Conservation (phyloP, 37 sponge, comb jelly and placozoan species). For the Tethya wilhelma region DNA sequence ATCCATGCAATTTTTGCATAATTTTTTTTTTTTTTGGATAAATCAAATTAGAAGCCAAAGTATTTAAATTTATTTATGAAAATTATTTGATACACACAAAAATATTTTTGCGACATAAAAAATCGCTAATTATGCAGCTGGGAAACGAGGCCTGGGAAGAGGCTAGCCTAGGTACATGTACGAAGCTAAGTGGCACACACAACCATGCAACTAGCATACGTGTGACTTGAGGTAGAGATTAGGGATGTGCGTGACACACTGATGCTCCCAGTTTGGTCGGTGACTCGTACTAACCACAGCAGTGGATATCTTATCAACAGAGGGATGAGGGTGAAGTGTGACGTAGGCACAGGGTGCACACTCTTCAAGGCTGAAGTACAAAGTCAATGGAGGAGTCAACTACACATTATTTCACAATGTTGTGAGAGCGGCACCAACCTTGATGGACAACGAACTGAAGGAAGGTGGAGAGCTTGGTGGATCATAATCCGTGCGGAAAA, state of each 20-base stretch:
- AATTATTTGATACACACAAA: neutral
- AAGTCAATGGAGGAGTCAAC: too few species aligned
- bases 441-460: too few species aligned
- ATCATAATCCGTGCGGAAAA: conserved; percentile 43
- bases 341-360: conserved; percentile 49
- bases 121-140: too few species aligned
- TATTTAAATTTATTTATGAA: too few species aligned
- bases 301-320: conserved; percentile 47
- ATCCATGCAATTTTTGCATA: too few species aligned
- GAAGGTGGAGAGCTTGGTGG: conserved; percentile 55
- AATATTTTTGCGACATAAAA: neutral
- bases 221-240: conserved; percentile 47
- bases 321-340: conserved; percentile 69
- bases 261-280: conserved; percentile 64
- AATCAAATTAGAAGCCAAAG: too few species aligned
- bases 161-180: neutral
- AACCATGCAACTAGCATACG: conserved; percentile 14
- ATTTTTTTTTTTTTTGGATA: too few species aligned
- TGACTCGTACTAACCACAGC: neutral
- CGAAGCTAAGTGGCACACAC: neutral
- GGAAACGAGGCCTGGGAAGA: too few species aligned
- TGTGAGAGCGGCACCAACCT: too few species aligned
- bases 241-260: conserved; percentile 51
- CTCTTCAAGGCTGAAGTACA: too few species aligned
- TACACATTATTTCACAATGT: too few species aligned